A percentile compares a stretch with the other conserved stretches of the same genome.
Evolutionary conservation across 37 sponge, comb jelly and placozoan genomes (phyloP).

Genomic region (Crambe crambe): DNA sequence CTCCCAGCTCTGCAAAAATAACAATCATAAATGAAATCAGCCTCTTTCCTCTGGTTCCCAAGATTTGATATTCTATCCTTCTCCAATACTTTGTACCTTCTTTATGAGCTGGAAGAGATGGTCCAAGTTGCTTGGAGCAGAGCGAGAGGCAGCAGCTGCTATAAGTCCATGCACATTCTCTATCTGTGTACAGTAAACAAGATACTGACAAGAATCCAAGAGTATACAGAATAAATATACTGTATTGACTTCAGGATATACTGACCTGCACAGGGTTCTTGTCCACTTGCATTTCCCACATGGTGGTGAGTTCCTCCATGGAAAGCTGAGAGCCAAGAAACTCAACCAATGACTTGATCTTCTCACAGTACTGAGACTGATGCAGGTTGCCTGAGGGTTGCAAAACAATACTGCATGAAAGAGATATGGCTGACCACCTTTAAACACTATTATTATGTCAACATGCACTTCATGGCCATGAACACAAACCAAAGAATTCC

Average conservation of each 20-base stretch:
- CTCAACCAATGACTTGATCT: slow-evolving; percentile 89
- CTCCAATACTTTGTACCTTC: slow-evolving; percentile 37
- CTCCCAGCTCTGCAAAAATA: slow-evolving; percentile 76
- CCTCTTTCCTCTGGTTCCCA: too few relatives aligned
- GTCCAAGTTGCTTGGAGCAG: slow-evolving; percentile 74
- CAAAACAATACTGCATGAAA: too few relatives aligned
- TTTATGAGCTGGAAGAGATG: slow-evolving; percentile 81
- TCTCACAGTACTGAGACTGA: slow-evolving; percentile 94
- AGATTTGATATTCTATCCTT: background rate
- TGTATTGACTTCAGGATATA: background rate
- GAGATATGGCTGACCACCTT: too few relatives aligned
- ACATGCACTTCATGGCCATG: too few relatives aligned
- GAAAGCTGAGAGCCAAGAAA: slow-evolving; percentile 84
- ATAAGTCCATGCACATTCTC: slow-evolving; percentile 87
- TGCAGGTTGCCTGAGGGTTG: slow-evolving; percentile 96
- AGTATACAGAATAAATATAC: too few relatives aligned
- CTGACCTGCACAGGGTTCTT: slow-evolving; percentile 72
- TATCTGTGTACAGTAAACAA: slow-evolving; percentile 26
- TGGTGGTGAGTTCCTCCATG: slow-evolving; percentile 71
- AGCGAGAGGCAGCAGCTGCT: slow-evolving; percentile 78
- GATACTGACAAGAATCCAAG: background rate
- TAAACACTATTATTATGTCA: too few relatives aligned
- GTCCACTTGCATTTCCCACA: slow-evolving; percentile 93
- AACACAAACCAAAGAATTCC: too few relatives aligned
- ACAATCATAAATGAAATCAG: background rate